Evolutionary conservation across 2,888 invertebrate genomes (phyloP), one percentile per base, ranked within the genome.

Genomic region (Melinaea marsaeus): DNA sequence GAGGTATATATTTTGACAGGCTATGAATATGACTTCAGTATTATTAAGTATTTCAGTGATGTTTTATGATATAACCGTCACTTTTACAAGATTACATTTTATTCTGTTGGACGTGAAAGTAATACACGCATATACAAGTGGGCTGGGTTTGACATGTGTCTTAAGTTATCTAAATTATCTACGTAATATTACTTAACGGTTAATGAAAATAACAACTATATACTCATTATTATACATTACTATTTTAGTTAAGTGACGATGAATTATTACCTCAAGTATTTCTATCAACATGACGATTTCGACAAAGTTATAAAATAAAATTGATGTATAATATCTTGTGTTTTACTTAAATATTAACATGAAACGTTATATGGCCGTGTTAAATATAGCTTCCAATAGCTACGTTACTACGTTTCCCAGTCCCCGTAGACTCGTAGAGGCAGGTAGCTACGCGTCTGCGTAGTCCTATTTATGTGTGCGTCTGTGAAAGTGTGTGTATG

Each of bases 401-500:
- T 75, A 79, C 73, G 75, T 69, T 65, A 70, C 63, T 64, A 69
- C 70, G 67, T 71, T 71, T 70, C 71, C 74, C 73, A 70, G 74
- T 73, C 74, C 70, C 60, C 74, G 74, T 69, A 74, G 77, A 75
- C 51, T 51, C 51, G 32, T 51, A 74, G 71, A 74, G 78, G 73
- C 80, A 83, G 83, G 79, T 80, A 80, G 37, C 60, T 61, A 60
- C 60, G 59, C 62, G 67, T 37, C 61, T 67, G 64, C 65, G 62
- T 65, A 65, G 47, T 61, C 60, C 46, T 47, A 35, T 57, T 55
- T 57, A 57, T 34, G 64, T 63, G 58, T 63, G 71, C 71, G 74
- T 73, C 75, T 75, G 78, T 75, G 71, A 73, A 69, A 54, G 61
- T 60, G 85, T 86, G 80, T 84, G 86, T 70, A 86, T 87, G 87